Evolutionary conservation across 2,888 invertebrate genomes (phyloP).

Genomic region (Crematogaster levior): DNA sequence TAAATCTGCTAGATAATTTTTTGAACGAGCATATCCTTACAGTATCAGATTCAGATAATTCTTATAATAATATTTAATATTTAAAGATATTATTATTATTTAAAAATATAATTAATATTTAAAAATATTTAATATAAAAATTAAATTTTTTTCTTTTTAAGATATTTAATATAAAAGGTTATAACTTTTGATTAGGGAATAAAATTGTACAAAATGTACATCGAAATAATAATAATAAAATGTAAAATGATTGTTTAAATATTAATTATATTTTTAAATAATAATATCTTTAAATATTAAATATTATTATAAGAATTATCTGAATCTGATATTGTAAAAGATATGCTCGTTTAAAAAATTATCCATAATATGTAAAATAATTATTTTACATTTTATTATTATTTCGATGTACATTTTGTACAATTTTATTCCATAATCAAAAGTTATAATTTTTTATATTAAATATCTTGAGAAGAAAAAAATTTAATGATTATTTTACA

Average conservation of each 20-base stretch:
- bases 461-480: too few species aligned
- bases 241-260: too few species aligned
- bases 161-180: too few species aligned
- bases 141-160: too few species aligned
- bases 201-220: not conserved
- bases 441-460: too few species aligned
- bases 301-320: not conserved
- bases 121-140: not conserved
- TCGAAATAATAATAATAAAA: too few species aligned
- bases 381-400: too few species aligned
- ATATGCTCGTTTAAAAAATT: not conserved
- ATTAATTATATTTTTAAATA: not conserved
- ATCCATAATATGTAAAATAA: too few species aligned
- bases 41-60: not conserved
- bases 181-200: too few species aligned
- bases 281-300: not conserved
- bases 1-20: not conserved
- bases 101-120: too few species aligned
- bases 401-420: not conserved
- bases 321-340: not conserved
- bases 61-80: conserved; percentile 1
- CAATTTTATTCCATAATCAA: too few species aligned
- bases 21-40: not conserved
- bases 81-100: not conserved
- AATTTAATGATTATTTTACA: not conserved